phyloP scores from a whole-genome alignment of 2,113 vertebrate genomes.

The Rhea pennata region DNA sequence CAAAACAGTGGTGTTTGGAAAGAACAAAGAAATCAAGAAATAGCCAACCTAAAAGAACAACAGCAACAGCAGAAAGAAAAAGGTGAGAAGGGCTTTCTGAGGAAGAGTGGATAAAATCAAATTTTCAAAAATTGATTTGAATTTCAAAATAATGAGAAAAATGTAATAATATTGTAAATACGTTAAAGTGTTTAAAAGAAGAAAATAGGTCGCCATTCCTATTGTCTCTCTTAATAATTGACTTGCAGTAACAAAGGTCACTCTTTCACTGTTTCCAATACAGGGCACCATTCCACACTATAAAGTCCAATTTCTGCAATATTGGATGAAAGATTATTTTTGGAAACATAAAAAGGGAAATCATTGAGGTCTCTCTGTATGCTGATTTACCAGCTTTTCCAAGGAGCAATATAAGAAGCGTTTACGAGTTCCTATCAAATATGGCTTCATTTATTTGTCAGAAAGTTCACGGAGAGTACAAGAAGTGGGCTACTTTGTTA shows the following conservation, averaged over 20 bases:
- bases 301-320: constrained; percentile 13
- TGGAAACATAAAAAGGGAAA: constrained; percentile 18
- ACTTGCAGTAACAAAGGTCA: not conserved
- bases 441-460: constrained; percentile 65
- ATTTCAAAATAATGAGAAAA: not conserved
- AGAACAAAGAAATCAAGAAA: not conserved
- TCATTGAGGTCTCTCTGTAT: not conserved
- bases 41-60: not conserved
- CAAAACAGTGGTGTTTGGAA: constrained; percentile 3
- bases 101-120: not conserved
- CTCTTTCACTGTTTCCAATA: not conserved
- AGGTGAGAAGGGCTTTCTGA: not conserved
- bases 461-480: constrained; percentile 75
- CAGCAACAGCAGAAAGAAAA: not conserved
- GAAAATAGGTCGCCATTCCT: not conserved
- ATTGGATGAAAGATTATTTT: constrained; percentile 44
- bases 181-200: not conserved
- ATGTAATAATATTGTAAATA: not conserved
- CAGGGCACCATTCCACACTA: not conserved
- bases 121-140: not conserved
- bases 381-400: constrained; percentile 21
- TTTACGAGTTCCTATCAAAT: constrained; percentile 54
- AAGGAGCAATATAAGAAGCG: constrained; percentile 1
- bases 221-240: not conserved
- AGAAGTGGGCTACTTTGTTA: constrained; percentile 59